Conservation (phyloP, 64 coral and sea anemone species). For the Astreopora myriophthalma region DNA sequence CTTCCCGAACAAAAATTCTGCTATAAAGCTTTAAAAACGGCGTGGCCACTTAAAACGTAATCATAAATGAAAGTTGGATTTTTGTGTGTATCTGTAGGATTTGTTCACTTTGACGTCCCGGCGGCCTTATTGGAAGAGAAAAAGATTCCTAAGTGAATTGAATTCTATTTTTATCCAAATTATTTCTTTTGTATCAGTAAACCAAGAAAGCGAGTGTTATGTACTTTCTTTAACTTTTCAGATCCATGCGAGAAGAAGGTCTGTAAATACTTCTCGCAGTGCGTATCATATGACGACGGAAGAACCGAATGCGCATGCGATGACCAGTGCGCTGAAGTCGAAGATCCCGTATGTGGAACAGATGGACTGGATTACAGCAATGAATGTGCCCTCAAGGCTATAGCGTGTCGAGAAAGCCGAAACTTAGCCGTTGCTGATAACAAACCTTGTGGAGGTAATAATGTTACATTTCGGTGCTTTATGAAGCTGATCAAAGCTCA, state of each 20-base stretch:
- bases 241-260: conserved; percentile 85
- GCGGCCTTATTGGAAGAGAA: no score
- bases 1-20: no score
- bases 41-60: no score
- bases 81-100: no score
- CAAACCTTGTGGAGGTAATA: conserved; percentile 83
- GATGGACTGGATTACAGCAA: conserved; percentile 78
- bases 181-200: no score
- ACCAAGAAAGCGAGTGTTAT: neutral
- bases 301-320: conserved; percentile 70
- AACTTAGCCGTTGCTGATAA: conserved; percentile 58
- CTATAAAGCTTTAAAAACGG: no score
- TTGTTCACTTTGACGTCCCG: no score
- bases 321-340: conserved; percentile 66
- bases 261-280: conserved; percentile 74
- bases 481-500: no score
- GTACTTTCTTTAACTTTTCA: neutral
- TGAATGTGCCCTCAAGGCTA: conserved; percentile 74
- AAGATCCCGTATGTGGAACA: conserved; percentile 83
- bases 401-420: conserved; percentile 62
- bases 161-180: no score
- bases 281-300: conserved; percentile 82
- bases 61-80: no score
- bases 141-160: no score
- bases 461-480: no score